These are phyloP conservation scores for Marmota flaviventris DNA, from an alignment of 2,113 vertebrate species.

Conservation along the genomic window DNA sequence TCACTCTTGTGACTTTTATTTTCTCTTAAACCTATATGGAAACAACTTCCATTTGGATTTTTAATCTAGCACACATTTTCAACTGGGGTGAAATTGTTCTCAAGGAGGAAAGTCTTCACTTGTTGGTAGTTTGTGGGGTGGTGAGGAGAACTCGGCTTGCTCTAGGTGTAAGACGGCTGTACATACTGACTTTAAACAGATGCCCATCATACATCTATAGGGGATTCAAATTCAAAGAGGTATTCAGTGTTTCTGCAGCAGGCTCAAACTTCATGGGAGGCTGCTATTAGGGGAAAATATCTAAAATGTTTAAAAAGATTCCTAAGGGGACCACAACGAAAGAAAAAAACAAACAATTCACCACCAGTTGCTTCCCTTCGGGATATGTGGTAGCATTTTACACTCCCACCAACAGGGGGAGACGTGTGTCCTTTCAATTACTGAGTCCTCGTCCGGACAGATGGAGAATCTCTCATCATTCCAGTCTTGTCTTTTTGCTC, in stretches of 20 bases:
- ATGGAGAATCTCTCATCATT: neutral
- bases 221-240: neutral
- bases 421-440: neutral
- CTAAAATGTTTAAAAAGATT: neutral
- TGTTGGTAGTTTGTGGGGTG: neutral
- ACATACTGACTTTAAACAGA: neutral
- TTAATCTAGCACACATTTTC: neutral
- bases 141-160: neutral
- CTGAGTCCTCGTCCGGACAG: neutral
- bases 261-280: neutral
- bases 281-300: neutral
- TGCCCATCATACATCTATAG: neutral
- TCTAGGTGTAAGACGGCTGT: neutral
- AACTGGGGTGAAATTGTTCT: too few relatives aligned
- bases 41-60: neutral
- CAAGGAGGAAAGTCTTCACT: neutral
- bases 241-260: neutral
- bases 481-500: neutral
- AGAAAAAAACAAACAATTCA: accelerated
- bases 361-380: neutral
- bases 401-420: slow-evolving; percentile 8
- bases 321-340: neutral
- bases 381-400: neutral
- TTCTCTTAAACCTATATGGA: neutral
- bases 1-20: neutral